Evolutionary conservation across 2,888 invertebrate genomes (phyloP).

Genomic region (Brachypterus glaber): DNA sequence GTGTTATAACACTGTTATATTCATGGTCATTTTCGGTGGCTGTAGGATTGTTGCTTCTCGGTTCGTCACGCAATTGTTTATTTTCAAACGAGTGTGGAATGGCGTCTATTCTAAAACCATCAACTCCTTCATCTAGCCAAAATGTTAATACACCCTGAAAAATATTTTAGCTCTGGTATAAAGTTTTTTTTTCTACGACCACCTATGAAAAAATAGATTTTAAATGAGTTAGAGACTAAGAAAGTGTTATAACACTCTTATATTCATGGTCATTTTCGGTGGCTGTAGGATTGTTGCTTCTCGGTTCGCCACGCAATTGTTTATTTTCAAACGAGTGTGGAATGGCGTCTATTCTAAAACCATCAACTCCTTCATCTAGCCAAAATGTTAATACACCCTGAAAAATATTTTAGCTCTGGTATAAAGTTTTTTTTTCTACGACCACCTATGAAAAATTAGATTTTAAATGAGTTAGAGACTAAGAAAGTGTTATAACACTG

Average conservation of each 20-base stretch:
- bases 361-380: conserved; percentile 75
- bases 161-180: conserved; percentile 2
- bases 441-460: no score
- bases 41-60: conserved; percentile 23
- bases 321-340: conserved; percentile 40
- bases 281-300: conserved; percentile 18
- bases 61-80: conserved; percentile 36
- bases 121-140: conserved; percentile 76
- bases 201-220: no score
- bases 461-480: no score
- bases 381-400: conserved; percentile 67
- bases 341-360: conserved; percentile 76
- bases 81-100: conserved; percentile 45
- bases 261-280: conserved; percentile 47
- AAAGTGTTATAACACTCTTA: no score
- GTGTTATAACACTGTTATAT: no score
- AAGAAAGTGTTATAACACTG: no score
- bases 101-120: conserved; percentile 80
- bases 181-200: no score
- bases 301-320: conserved; percentile 38
- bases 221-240: no score
- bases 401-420: conserved; percentile 13
- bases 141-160: conserved; percentile 57
- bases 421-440: not conserved
- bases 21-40: conserved; percentile 42